Evolutionary conservation across 2,113 vertebrate genomes (phyloP).

Genomic region (Prolemur simus): DNA sequence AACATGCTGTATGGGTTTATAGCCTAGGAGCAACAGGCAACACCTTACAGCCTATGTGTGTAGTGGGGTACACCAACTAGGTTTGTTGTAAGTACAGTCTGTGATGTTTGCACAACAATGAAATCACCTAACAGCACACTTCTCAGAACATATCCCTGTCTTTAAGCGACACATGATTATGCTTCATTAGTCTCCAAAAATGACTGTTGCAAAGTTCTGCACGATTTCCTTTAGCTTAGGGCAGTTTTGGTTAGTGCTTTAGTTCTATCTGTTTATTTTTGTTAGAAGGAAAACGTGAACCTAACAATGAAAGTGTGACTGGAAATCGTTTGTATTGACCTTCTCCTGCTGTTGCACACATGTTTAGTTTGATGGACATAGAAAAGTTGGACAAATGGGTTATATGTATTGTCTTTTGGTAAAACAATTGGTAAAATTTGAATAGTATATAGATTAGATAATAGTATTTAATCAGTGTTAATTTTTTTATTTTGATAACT

Average conservation of each 20-base stretch:
- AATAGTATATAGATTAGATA: too few relatives aligned
- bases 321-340: not conserved
- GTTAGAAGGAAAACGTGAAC: not conserved
- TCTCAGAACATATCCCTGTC: too few relatives aligned
- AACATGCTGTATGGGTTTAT: not conserved
- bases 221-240: not conserved
- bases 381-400: not conserved
- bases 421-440: not conserved
- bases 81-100: not conserved
- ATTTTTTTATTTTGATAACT: too few relatives aligned
- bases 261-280: not conserved
- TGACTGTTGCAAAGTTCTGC: not conserved
- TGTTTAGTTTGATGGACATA: constrained; percentile 7
- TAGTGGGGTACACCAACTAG: not conserved
- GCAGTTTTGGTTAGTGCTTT: not conserved
- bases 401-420: not conserved
- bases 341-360: not conserved
- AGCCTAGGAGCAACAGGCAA: not conserved
- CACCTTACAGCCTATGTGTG: not conserved
- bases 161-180: not conserved
- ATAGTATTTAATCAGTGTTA: too few relatives aligned
- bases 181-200: not conserved
- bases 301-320: not conserved
- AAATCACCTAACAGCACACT: not conserved
- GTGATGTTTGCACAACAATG: not conserved